Percentiles rank a stretch among this genome's conserved stretches.
These are phyloP conservation scores for Peromyscus leucopus DNA, from an alignment of 2,113 vertebrate species.

Conservation along the genomic window DNA sequence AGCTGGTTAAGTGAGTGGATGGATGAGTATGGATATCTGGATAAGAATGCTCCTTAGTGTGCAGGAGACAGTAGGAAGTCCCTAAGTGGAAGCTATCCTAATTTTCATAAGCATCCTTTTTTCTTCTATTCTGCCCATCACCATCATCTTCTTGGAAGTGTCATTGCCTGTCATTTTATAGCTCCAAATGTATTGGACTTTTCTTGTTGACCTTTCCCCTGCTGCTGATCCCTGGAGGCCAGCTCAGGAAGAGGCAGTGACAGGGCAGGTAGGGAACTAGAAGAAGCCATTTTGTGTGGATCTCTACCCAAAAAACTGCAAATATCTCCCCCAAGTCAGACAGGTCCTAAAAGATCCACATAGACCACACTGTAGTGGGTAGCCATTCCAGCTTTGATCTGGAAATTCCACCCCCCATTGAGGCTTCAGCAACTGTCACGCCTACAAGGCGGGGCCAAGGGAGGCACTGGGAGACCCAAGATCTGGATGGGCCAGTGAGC, in stretches of 20 bases:
- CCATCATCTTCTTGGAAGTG: neutral
- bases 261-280: rapidly evolving
- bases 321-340: neutral
- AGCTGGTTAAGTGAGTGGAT: neutral
- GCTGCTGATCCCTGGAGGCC: neutral
- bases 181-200: neutral
- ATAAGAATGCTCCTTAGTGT: rapidly evolving
- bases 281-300: neutral
- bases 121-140: neutral
- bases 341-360: neutral
- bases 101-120: neutral
- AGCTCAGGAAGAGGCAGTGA: neutral
- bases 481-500: too few species aligned
- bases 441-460: too few species aligned
- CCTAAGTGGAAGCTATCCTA: neutral
- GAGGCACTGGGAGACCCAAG: too few species aligned
- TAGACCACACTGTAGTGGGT: neutral
- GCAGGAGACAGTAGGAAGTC: neutral
- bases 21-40: neutral
- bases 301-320: neutral
- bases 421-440: too few species aligned
- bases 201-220: neutral
- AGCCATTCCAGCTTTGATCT: too few species aligned
- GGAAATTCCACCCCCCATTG: too few species aligned
- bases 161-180: neutral